These are phyloP conservation scores for Fragum sueziense DNA, from an alignment of 2,888 invertebrate species.

Conservation along the genomic window DNA sequence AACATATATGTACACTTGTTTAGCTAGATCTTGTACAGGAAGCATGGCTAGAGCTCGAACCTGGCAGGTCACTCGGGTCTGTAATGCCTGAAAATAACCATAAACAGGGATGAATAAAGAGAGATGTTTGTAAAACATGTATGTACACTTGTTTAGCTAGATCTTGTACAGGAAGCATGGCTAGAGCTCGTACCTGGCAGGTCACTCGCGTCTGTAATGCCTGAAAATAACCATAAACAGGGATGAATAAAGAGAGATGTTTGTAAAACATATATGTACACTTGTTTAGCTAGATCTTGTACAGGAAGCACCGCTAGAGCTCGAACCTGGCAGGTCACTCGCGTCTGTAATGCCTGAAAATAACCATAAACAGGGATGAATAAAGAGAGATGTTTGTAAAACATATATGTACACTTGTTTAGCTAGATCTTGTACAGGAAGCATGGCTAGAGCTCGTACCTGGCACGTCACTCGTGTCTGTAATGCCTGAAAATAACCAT, in stretches of 20 bases:
- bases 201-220: constrained; percentile 86
- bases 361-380: too few species aligned
- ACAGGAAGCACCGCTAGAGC: constrained; percentile 97
- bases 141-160: constrained; percentile 94
- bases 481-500: constrained; percentile 84
- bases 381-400: constrained; percentile 84
- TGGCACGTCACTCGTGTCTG: constrained; percentile 85
- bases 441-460: constrained; percentile 91
- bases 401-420: constrained; percentile 93
- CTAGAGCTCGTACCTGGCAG: constrained; percentile 87
- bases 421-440: constrained; percentile 96
- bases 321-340: constrained; percentile 85
- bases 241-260: constrained; percentile 78
- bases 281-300: constrained; percentile 94
- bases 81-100: constrained; percentile 84
- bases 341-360: constrained; percentile 85
- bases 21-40: constrained; percentile 95
- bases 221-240: constrained; percentile 83
- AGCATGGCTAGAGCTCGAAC: constrained; percentile 92
- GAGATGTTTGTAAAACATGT: constrained; percentile 87
- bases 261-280: constrained; percentile 90
- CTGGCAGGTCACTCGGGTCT: constrained; percentile 85
- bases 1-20: constrained; percentile 88
- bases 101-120: too few species aligned
- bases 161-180: constrained; percentile 96